A percentile compares a stretch with the other conserved stretches of the same genome.
These are phyloP conservation scores for Bombus waltoni DNA, from an alignment of 1,140 invertebrate species.

Conservation along the genomic window DNA sequence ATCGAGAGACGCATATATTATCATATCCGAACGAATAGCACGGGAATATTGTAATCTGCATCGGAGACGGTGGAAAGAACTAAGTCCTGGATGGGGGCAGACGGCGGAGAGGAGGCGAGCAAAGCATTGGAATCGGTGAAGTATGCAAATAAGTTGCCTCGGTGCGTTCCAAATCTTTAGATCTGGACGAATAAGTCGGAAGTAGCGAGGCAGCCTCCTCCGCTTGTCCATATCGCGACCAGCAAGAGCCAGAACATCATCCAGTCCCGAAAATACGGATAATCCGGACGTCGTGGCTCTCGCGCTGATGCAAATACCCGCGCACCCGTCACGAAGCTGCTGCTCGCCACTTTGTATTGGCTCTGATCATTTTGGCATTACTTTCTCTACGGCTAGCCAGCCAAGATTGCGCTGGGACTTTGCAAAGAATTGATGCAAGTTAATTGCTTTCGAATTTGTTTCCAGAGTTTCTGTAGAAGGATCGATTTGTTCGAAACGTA, in stretches of 20 bases:
- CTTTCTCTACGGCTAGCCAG: not conserved
- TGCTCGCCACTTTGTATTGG: not conserved
- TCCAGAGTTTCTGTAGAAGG: not conserved
- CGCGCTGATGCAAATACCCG: not conserved
- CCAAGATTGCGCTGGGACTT: not conserved
- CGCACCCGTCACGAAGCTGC: not conserved
- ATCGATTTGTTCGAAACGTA: not conserved
- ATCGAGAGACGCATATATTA: conserved; percentile 80
- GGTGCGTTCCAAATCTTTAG: conserved; percentile 68
- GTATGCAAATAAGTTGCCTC: conserved; percentile 77
- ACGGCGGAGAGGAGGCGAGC: conserved; percentile 43
- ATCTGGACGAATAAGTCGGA: conserved; percentile 64
- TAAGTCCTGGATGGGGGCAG: conserved; percentile 71
- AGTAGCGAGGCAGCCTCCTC: conserved; percentile 42
- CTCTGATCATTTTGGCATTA: not conserved
- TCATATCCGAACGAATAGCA: conserved; percentile 77
- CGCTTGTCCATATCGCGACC: conserved; percentile 32
- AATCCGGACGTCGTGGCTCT: not conserved
- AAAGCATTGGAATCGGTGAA: conserved; percentile 75
- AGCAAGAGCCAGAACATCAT: conserved; percentile 47
- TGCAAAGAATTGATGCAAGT: not conserved
- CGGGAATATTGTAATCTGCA: conserved; percentile 83
- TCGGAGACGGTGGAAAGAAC: conserved; percentile 78
- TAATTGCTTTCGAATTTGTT: not conserved
- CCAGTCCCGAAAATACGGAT: conserved; percentile 28